phyloP scores from a whole-genome alignment of 2,113 vertebrate species.

The Aspiorhynchus laticeps region DNA sequence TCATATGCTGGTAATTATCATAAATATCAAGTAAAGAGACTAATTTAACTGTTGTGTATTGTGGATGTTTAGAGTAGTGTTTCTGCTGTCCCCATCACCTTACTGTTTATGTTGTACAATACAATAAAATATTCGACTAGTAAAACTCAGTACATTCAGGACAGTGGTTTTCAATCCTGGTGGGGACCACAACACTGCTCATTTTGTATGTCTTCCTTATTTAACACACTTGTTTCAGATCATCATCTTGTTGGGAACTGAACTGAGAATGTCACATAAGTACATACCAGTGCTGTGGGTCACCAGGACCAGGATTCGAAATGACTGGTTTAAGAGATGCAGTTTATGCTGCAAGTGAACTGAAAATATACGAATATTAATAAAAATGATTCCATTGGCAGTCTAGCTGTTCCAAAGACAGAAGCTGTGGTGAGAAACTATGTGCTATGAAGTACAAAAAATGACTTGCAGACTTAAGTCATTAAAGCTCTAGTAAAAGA shows the following conservation, averaged over 20 bases:
- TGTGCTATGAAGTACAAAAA: neutral
- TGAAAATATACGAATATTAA: neutral
- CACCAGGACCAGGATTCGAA: neutral
- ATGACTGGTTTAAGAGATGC: neutral
- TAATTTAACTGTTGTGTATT: neutral
- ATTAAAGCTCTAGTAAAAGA: neutral
- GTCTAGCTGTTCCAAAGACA: slow-evolving; percentile 12
- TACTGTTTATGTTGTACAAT: neutral
- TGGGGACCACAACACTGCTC: neutral
- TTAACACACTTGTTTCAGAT: neutral
- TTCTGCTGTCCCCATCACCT: neutral
- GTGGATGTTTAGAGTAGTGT: neutral
- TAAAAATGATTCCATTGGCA: neutral
- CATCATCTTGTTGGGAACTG: neutral
- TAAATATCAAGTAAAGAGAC: neutral
- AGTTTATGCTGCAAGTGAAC: neutral
- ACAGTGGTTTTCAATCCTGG: neutral
- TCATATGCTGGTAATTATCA: neutral
- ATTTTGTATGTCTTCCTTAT: neutral
- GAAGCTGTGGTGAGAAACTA: neutral
- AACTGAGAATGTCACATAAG: neutral
- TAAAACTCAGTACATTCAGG: neutral
- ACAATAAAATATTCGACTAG: neutral
- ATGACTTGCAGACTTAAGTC: neutral
- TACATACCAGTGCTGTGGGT: neutral